Conservation (phyloP, 2,113 vertebrate species). For the Takifugu flavidus region DNA sequence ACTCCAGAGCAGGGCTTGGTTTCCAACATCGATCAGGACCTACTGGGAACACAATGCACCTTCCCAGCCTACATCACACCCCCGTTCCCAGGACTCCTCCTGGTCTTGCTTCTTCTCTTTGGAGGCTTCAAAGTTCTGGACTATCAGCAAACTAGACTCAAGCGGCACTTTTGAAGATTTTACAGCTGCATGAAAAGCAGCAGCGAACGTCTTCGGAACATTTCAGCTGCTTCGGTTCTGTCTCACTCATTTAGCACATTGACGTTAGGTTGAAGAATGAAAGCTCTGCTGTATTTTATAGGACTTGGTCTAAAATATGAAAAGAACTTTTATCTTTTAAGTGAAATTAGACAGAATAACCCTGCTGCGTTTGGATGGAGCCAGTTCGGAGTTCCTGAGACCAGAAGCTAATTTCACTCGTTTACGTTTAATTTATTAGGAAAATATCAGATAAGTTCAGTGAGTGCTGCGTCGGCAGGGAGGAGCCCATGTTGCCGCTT, state of each 20-base stretch:
- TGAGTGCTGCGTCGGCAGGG: no score
- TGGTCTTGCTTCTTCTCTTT: conserved; percentile 34
- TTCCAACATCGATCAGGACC: conserved; percentile 24
- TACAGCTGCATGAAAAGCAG: background rate
- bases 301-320: no score
- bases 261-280: background rate
- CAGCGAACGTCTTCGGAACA: no score
- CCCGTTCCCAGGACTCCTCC: conserved; percentile 29
- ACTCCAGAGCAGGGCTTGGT: conserved; percentile 41
- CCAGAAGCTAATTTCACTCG: no score
- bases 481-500: no score
- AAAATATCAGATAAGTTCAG: no score
- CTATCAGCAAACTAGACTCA: background rate
- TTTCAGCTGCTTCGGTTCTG: conserved; percentile 20
- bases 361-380: no score
- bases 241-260: conserved; percentile 12
- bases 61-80: conserved; percentile 26
- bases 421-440: no score
- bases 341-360: no score
- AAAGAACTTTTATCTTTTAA: no score
- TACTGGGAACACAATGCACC: conserved; percentile 29
- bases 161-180: background rate
- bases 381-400: no score
- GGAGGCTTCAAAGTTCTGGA: conserved; percentile 8
- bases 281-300: background rate